Evolutionary conservation across 1,140 invertebrate species (phyloP).

Genomic region (Caenorhabditis elegans): DNA sequence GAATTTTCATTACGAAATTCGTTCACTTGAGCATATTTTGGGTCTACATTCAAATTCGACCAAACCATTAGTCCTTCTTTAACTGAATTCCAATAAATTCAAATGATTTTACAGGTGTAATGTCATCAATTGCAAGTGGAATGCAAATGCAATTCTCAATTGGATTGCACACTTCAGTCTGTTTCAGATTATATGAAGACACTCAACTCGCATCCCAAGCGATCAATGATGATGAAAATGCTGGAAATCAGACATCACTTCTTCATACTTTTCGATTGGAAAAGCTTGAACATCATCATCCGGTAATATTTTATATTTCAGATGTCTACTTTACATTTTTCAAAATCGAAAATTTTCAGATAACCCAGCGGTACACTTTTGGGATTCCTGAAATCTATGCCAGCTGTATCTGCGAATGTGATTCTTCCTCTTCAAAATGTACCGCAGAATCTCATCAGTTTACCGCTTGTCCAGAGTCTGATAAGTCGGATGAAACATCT

Average conservation of each 20-base stretch:
- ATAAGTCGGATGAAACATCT: neutral
- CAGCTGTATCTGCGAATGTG: slow-evolving; percentile 48
- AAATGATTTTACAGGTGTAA: neutral
- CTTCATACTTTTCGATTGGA: slow-evolving; percentile 43
- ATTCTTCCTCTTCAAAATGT: slow-evolving; percentile 22
- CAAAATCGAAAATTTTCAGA: slow-evolving; percentile 33
- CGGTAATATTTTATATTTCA: slow-evolving; percentile 36
- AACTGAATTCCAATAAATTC: neutral
- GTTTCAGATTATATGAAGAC: slow-evolving; percentile 45
- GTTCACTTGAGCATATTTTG: too few relatives aligned
- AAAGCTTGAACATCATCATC: slow-evolving; percentile 50
- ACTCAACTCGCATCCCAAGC: neutral
- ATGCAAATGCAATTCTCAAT: slow-evolving; percentile 50
- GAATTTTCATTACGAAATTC: too few relatives aligned
- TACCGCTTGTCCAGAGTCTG: slow-evolving; percentile 37
- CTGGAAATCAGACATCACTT: slow-evolving; percentile 14
- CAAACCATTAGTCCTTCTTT: neutral
- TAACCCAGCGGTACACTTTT: slow-evolving; percentile 46
- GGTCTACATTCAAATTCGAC: too few relatives aligned
- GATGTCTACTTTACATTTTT: too few relatives aligned
- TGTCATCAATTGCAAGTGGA: neutral
- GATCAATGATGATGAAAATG: neutral
- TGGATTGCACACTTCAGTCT: slow-evolving; percentile 47
- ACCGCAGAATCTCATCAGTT: slow-evolving; percentile 43
- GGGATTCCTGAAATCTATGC: slow-evolving; percentile 48